Base-by-base conservation (phyloP, 2,797 vertebrate genomes). In the Crocidura indochinensis region DNA sequence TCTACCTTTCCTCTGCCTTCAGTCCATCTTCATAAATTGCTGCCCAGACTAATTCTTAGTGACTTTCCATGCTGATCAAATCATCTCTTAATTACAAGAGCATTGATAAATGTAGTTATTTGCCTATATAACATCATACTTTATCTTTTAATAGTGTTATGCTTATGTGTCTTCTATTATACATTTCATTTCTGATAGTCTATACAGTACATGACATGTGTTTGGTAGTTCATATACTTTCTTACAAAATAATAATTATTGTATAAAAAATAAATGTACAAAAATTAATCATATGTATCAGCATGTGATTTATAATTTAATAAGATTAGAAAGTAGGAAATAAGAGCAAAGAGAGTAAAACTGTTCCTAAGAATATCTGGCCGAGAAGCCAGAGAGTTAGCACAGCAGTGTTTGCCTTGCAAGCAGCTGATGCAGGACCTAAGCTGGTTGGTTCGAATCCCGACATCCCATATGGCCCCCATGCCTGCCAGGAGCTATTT, bases 251-350 rank as follows among this genome's bases (percentile, higher is more conserved):
- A 15, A 84, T 26, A 91, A 47, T 31, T 68, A 75, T 1, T 62
- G 20, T 60, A 51, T 12, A 56, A 47, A 26, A 90, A 95, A 72
- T 31, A 76, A 81, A 60, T 3, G 47, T 73, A 60, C 51, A 38
- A 6, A 29, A 78, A 88, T 31, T 84, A 74, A 47, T 75, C 90
- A 86, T 29, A 73, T 38, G 4, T 81, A n/a, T 53, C 69, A 77
- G 51, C 17, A 79, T 22, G 19, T 62, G 38, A 79, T 38, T 38
- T 47, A 7, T 68, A 74, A 17, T 71, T 12, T 27, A 62, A 72
- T 31, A 84, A 90, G 84, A 27, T n/a, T 64, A 91, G 82, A 73
- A 65, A 83, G 68, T 65, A 77, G n/a, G 27, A 56, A 82, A n/a
- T 31, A 9, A 51, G 73, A 75, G 15, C 27, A 88, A 68, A 90